phyloP scores from a whole-genome alignment of 2,888 invertebrate species.

The Agonopterix alstromeriana region DNA sequence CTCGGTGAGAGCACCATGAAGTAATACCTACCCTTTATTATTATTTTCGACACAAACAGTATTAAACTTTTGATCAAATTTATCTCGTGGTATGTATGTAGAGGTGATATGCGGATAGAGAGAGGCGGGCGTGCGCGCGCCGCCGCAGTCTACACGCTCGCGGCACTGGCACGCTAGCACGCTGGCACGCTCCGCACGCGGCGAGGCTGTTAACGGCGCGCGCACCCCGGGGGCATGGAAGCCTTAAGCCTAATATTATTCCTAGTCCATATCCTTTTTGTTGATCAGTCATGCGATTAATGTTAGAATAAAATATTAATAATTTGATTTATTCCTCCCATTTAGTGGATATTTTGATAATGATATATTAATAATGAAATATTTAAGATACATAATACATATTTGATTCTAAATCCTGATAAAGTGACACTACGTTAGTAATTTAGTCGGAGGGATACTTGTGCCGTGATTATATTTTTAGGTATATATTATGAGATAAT shows the following conservation, averaged over 20 bases:
- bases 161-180: slow-evolving; percentile 7
- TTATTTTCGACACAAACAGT: slow-evolving; percentile 68
- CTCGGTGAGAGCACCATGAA: slow-evolving; percentile 50
- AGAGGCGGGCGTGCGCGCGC: slow-evolving; percentile 38
- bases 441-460: slow-evolving; percentile 78
- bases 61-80: slow-evolving; percentile 68
- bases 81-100: slow-evolving; percentile 63
- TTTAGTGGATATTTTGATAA: slow-evolving; percentile 78
- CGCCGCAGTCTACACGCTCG: slow-evolving; percentile 1
- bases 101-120: slow-evolving; percentile 69
- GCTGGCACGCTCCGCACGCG: background rate
- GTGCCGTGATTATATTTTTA: slow-evolving; percentile 78
- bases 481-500: slow-evolving; percentile 77
- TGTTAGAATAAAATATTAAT: slow-evolving; percentile 74
- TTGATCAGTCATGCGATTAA: slow-evolving; percentile 77
- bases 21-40: slow-evolving; percentile 48
- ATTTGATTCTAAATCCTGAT: slow-evolving; percentile 78
- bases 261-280: slow-evolving; percentile 78
- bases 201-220: slow-evolving; percentile 3
- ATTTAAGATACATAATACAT: slow-evolving; percentile 78
- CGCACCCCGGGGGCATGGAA: slow-evolving; percentile 53
- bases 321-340: slow-evolving; percentile 78
- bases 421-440: slow-evolving; percentile 77
- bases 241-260: slow-evolving; percentile 74
- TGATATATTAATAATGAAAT: slow-evolving; percentile 78